Evolutionary conservation across 2,888 invertebrate species (phyloP).

Genomic region (Pandemis cinnamomeana): DNA sequence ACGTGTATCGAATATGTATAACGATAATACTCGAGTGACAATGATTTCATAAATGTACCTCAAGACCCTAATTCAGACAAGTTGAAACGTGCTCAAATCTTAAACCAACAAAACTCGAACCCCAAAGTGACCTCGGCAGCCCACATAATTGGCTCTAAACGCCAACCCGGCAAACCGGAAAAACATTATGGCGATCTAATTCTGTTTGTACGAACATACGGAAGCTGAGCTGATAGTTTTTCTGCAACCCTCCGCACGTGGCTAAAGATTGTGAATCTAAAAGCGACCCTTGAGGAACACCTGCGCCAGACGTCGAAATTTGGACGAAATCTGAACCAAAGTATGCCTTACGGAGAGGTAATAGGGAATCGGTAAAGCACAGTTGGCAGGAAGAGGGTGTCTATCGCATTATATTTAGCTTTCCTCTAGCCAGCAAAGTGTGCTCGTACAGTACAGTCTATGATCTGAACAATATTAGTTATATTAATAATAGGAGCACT

Average conservation of each 20-base stretch:
- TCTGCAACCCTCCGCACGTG: conserved; percentile 75
- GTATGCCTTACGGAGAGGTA: conserved; percentile 51
- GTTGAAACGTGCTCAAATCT: not conserved
- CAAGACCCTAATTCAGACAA: not conserved
- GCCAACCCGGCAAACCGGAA: conserved; percentile 77
- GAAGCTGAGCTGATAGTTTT: conserved; percentile 77
- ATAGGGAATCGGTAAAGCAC: conserved; percentile 60
- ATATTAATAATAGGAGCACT: too few relatives aligned
- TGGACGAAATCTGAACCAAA: conserved; percentile 46
- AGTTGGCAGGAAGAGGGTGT: conserved; percentile 84
- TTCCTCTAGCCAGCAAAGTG: conserved; percentile 81
- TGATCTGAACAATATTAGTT: conserved; percentile 23
- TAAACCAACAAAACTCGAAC: conserved; percentile 6
- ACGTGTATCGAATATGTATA: too few relatives aligned
- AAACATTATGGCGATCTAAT: conserved; percentile 81
- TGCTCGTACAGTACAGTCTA: conserved; percentile 52
- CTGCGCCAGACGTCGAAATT: conserved; percentile 64
- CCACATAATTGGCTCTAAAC: conserved; percentile 60
- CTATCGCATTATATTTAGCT: conserved; percentile 83
- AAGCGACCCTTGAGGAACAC: conserved; percentile 80
- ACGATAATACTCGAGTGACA: too few relatives aligned
- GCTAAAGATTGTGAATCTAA: conserved; percentile 76
- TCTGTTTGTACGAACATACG: conserved; percentile 79
- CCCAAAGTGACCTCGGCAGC: conserved; percentile 42
- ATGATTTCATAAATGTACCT: too few relatives aligned